Evolutionary conservation across 2,797 vertebrate species (phyloP), one percentile per base, ranked within the genome.

Genomic region (Hipposideros larvatus): DNA sequence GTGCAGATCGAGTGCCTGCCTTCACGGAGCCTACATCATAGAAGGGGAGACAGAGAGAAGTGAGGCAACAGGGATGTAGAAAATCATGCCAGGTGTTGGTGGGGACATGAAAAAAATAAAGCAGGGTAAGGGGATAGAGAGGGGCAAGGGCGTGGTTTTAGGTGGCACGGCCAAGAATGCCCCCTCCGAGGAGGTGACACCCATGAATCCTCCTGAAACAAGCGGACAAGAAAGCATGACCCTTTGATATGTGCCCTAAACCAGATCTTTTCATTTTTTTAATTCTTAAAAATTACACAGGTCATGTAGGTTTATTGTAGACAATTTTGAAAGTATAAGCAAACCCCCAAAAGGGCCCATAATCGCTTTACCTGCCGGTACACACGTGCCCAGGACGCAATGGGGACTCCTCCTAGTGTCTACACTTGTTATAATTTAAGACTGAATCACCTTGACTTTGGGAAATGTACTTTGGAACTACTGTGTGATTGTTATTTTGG

Each of bases 321-420:
- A 63, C 15, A 26, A 9, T 61, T 71, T 43, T 37, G 51, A 31
- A 48, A 77, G 61, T 28, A 28, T 31, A 46, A 19, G 46, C 65
- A 48, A 92, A 7, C 28, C 14, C 8, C 11, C 9, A 0, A n/a
- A 87, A 14, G 55, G 19, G 16, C 71, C 55, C n/a, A 1, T 22
- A 18, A 7, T 19, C 5, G 0, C 41, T 61, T 24, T 41, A 8
- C 9, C 53, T 31, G 37, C 9, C 26, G 41, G 53, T 41, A 2
- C 13, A 5, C 7, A n/a, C 2, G 4, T 2, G 19, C 43, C 7
- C 2, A 1, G 31, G 34, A 5, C 7, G 26, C 34, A 21, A 55
- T 1, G 7, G 1, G 14, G 57, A n/a, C 28, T 24, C n/a, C 46
- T 53, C 37, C 13, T 34, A 34, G 26, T 65, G 53, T 43, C 84